A percentile compares a stretch with the other conserved stretches of the same genome.
phyloP scores from a whole-genome alignment of 1,140 invertebrate species.

The Neuroterus valhalla region DNA sequence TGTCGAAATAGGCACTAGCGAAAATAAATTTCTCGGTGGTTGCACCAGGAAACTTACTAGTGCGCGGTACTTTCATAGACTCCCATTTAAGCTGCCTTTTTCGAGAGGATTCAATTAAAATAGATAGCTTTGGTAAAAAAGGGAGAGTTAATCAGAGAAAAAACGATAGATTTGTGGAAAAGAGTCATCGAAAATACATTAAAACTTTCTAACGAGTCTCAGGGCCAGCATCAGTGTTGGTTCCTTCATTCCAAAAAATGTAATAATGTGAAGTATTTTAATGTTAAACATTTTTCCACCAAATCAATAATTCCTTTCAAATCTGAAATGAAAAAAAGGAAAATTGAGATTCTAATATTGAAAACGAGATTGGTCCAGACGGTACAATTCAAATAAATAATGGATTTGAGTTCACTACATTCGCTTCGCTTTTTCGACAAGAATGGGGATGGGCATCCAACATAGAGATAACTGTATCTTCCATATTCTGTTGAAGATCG shows the following conservation, averaged over 20 bases:
- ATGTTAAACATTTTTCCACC: too few relatives aligned
- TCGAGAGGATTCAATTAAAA: constrained; percentile 64
- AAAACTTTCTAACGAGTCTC: neutral
- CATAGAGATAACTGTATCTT: constrained; percentile 18
- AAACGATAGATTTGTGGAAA: constrained; percentile 44
- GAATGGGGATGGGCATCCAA: constrained; percentile 8
- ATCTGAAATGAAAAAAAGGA: constrained; percentile 5
- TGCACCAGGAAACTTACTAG: constrained; percentile 51
- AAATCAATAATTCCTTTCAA: neutral
- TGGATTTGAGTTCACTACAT: constrained; percentile 26
- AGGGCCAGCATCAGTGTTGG: too few relatives aligned
- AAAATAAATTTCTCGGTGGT: constrained; percentile 54
- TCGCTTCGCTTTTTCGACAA: constrained; percentile 12
- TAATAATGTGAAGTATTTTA: too few relatives aligned
- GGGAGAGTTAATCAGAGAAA: constrained; percentile 30
- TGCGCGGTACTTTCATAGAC: constrained; percentile 14
- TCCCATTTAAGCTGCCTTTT: constrained; percentile 53
- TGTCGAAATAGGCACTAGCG: constrained; percentile 41
- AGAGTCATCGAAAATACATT: constrained; percentile 38
- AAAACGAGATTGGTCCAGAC: constrained; percentile 24
- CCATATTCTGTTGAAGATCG: constrained; percentile 30
- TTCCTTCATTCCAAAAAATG: too few relatives aligned
- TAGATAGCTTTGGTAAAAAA: constrained; percentile 46
- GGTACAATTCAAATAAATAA: constrained; percentile 18
- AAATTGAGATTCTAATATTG: constrained; percentile 7